phyloP scores from a whole-genome alignment of 2,797 vertebrate genomes.

The Hybognathus amarus region DNA sequence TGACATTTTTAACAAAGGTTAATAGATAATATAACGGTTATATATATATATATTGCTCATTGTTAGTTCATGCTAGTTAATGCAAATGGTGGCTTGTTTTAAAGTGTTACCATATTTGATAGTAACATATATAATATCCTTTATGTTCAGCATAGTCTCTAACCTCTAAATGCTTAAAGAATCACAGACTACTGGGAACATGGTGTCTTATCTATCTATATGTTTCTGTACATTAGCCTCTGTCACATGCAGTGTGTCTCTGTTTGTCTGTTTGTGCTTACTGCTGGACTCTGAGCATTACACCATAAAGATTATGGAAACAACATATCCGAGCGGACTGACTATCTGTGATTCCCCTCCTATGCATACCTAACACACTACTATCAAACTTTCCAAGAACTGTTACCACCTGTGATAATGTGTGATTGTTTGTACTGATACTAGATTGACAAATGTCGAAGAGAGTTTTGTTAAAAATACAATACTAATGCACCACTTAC shows the following conservation, averaged over 20 bases:
- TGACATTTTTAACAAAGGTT: not conserved
- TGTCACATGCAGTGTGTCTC: not conserved
- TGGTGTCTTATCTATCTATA: not conserved
- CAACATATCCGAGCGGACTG: not conserved
- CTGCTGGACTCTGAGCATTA: slow-evolving; percentile 33
- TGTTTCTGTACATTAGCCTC: slow-evolving; percentile 5
- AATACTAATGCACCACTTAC: not conserved
- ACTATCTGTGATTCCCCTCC: slow-evolving; percentile 7
- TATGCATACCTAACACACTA: not conserved
- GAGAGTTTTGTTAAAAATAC: not conserved
- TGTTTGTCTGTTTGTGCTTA: slow-evolving; percentile 30
- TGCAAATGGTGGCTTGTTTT: not conserved
- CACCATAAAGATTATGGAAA: slow-evolving; percentile 28
- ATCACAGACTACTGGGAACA: slow-evolving; percentile 1
- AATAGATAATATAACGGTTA: too few species aligned
- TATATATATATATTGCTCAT: too few species aligned
- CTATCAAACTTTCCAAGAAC: not conserved
- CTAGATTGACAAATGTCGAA: not conserved
- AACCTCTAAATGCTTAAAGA: not conserved
- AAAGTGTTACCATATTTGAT: not conserved
- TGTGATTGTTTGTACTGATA: not conserved
- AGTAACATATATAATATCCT: not conserved
- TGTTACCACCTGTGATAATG: not conserved
- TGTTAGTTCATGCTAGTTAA: not conserved
- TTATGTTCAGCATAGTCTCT: not conserved